Base-by-base conservation (phyloP, 2,797 vertebrate species). In the Echiichthys vipera region DNA sequence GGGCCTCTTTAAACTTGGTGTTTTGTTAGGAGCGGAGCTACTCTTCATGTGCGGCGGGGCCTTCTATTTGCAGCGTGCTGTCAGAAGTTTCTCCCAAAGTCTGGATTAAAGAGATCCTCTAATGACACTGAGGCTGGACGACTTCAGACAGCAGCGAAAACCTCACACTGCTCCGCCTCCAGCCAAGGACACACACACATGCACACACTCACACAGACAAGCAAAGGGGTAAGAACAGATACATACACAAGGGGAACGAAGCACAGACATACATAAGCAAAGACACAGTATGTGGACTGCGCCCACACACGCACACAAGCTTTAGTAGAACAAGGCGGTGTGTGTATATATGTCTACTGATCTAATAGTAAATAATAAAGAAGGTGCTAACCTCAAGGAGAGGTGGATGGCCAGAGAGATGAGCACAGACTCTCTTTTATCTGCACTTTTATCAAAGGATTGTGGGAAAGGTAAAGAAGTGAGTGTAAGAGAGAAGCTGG, bases 61-160 rank as follows among this genome's bases (percentile, higher is more conserved):
- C 85, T 83, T 92, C 89, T 93, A 92, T 93, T 93, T 93, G 93
- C 81, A 89, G 91, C 81, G 85, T 87, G 88, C 88, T 90, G 88
- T 92, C 90, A 93, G 83, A 94, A 90, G 88, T 90, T 92, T 92
- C 89, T 93, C 90, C 88, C 88, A 92, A 90, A 87, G 84, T 81
- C 82, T 89, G 92, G 92, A 94, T 95, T 94, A 94, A 94, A 94
- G 92, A 91, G 92, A 92, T 93, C 91, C 91, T 90, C 91, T 93
- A 94, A 95, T 94, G 92, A 93, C 92, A 92, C 84, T 85, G 86
- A 94, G 87, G 87, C 89, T 92, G 90, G 88, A 90, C 88, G 81
- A 89, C 90, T 88, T 93, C 89, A 91, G 88, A 91, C 89, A 83
- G 89, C 83, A 84, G 82, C 56, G 58, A 86, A 88, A 89, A 92